These are phyloP conservation scores for Heteromyza rotundicornis DNA, from an alignment of 2,888 invertebrate genomes.

Conservation along the genomic window DNA sequence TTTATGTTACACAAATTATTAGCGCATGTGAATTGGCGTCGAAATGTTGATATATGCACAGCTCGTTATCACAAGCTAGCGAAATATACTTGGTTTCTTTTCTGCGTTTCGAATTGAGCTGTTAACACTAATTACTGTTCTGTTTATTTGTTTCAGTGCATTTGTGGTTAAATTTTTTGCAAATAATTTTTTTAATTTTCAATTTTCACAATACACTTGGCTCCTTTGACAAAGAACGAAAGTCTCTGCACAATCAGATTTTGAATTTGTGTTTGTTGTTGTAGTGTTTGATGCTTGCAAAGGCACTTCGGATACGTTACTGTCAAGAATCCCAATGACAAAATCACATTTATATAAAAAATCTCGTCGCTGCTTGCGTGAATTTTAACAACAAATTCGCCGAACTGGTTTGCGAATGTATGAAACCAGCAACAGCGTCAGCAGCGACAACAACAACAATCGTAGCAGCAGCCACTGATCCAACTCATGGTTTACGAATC, in stretches of 20 bases:
- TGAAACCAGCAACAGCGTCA: too few species aligned
- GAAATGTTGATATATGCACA: constrained; percentile 1
- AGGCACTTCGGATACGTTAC: constrained; percentile 64
- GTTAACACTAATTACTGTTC: neutral
- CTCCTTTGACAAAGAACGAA: too few species aligned
- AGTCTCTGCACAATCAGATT: too few species aligned
- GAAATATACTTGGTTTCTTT: too few species aligned
- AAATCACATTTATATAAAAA: constrained; percentile 34
- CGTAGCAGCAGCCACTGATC: neutral
- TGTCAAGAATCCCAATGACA: constrained; percentile 55
- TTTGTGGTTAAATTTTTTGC: too few species aligned
- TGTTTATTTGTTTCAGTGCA: too few species aligned
- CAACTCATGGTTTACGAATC: neutral
- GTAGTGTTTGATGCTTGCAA: constrained; percentile 48
- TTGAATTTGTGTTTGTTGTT: too few species aligned
- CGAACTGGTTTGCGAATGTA: neutral
- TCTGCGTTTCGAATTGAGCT: neutral
- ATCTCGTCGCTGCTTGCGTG: too few species aligned
- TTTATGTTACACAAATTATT: neutral
- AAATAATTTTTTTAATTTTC: too few species aligned
- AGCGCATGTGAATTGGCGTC: neutral
- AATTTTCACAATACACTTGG: constrained; percentile 7
- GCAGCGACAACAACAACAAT: neutral
- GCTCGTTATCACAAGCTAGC: neutral
- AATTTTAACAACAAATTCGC: too few species aligned